Percentiles rank a stretch among this genome's conserved stretches.
Conservation (phyloP, 2,888 invertebrate genomes). For the Pyrgus malvae region DNA sequence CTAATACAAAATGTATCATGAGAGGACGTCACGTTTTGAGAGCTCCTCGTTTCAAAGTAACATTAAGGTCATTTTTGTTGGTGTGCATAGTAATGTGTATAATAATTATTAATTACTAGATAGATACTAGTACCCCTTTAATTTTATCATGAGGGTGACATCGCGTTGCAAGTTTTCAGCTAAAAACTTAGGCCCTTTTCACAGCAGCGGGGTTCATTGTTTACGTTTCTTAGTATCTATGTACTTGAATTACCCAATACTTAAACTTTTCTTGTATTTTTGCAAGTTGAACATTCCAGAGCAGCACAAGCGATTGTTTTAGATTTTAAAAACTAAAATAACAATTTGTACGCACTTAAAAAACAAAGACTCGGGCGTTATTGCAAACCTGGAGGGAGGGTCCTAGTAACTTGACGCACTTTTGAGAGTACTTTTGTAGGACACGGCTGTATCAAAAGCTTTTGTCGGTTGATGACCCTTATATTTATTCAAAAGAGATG, state of each 20-base stretch:
- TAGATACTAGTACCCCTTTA: no score
- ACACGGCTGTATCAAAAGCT: background rate
- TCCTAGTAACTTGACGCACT: background rate
- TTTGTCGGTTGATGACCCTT: slow-evolving; percentile 14
- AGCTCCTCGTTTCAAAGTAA: no score
- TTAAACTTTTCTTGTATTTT: slow-evolving; percentile 1
- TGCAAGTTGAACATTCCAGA: background rate
- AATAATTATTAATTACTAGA: no score
- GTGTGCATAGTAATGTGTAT: no score
- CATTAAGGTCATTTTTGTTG: no score
- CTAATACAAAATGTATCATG: no score
- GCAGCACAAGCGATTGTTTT: slow-evolving; percentile 1
- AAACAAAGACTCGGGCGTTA: background rate
- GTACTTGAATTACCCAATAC: background rate
- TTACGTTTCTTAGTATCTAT: no score
- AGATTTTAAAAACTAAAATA: slow-evolving; percentile 10
- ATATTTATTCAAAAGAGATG: slow-evolving; percentile 14
- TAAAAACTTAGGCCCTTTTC: no score
- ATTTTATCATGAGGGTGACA: no score
- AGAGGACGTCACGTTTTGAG: no score
- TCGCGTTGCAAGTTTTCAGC: no score
- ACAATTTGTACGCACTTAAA: slow-evolving; percentile 7
- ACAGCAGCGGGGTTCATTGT: no score
- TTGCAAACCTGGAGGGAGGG: background rate
- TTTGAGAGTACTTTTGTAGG: background rate